phyloP scores from a whole-genome alignment of 1,140 invertebrate genomes.

The Idris sp. region DNA sequence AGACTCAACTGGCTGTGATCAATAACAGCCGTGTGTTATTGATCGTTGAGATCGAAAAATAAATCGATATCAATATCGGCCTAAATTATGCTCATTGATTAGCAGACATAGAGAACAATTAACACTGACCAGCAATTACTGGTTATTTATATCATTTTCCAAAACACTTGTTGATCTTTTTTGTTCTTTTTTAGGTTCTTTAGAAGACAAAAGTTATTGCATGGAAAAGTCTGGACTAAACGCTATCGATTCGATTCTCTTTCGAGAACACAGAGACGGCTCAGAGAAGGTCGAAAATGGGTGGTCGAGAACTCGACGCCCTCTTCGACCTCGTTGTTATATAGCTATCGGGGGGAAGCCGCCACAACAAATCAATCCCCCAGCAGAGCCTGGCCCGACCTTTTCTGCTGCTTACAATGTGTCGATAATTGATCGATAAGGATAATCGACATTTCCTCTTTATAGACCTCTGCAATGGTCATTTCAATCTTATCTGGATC shows the following conservation, averaged over 20 bases:
- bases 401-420: conserved; percentile 27
- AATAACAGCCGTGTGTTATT: conserved; percentile 17
- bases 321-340: conserved; percentile 57
- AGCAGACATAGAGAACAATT: not conserved
- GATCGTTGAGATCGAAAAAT: conserved; percentile 5
- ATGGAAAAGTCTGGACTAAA: conserved; percentile 61
- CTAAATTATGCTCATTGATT: too few species aligned
- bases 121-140: too few species aligned
- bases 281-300: conserved; percentile 39
- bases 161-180: conserved; percentile 15
- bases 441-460: too few species aligned
- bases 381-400: conserved; percentile 24
- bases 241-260: conserved; percentile 63
- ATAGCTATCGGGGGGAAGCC: conserved; percentile 33
- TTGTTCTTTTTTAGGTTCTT: too few species aligned
- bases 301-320: conserved; percentile 48
- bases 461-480: not conserved
- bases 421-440: conserved; percentile 39
- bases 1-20: conserved; percentile 28
- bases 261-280: conserved; percentile 49
- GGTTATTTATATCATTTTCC: too few species aligned
- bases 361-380: conserved; percentile 61
- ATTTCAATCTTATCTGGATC: too few species aligned
- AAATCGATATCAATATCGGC: not conserved
- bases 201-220: conserved; percentile 19